A percentile compares a stretch with the other conserved stretches of the same genome.
Conservation (phyloP, 1,140 invertebrate species). For the Aplysia californica region DNA sequence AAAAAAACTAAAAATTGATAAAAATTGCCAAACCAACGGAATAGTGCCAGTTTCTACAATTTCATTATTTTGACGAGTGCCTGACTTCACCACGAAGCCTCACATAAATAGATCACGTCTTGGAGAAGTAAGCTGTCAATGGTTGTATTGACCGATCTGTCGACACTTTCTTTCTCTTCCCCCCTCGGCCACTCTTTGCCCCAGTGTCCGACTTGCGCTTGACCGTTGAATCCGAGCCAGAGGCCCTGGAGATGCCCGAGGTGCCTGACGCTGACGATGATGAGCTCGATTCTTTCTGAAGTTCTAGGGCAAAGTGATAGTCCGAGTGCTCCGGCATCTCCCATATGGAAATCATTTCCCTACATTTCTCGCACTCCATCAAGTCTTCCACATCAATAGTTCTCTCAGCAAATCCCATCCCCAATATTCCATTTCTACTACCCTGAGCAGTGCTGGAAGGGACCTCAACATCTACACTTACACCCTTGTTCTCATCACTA, state of each 20-base stretch:
- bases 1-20: too few species aligned
- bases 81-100: too few species aligned
- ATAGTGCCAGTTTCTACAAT: too few species aligned
- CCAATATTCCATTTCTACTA: background rate
- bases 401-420: background rate
- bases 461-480: background rate
- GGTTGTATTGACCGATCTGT: slow-evolving; percentile 14
- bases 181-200: background rate
- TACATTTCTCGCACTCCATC: slow-evolving; percentile 64
- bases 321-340: slow-evolving; percentile 68
- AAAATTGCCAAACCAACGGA: too few species aligned
- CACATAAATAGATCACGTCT: background rate
- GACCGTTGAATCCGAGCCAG: background rate
- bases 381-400: slow-evolving; percentile 34
- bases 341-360: slow-evolving; percentile 57
- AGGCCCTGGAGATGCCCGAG: background rate
- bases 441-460: background rate
- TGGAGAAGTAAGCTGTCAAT: slow-evolving; percentile 21
- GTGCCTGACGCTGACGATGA: background rate
- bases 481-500: too few species aligned
- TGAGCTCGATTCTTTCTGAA: slow-evolving; percentile 42
- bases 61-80: too few species aligned
- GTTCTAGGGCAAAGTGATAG: slow-evolving; percentile 66
- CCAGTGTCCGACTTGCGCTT: background rate
- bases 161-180: background rate